phyloP scores from a whole-genome alignment of 1,140 invertebrate genomes.

The Leptinotarsa lineolata region DNA sequence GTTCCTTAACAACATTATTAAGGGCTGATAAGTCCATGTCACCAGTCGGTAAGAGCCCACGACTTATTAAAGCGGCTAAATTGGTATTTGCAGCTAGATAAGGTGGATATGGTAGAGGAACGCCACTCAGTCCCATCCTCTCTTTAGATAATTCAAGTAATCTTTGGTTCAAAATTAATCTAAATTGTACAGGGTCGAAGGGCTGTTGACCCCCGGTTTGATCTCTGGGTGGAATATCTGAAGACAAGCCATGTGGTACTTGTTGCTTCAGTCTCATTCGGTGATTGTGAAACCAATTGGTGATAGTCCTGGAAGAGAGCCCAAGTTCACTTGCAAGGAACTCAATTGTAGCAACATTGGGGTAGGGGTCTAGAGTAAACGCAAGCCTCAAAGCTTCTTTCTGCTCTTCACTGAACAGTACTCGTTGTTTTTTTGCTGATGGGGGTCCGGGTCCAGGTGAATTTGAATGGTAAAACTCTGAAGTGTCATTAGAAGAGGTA shows the following conservation, averaged over 20 bases:
- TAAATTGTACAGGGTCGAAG: slow-evolving; percentile 90
- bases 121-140: slow-evolving; percentile 72
- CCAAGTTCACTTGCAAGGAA: slow-evolving; percentile 89
- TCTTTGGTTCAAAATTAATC: slow-evolving; percentile 83
- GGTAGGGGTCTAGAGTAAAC: slow-evolving; percentile 94
- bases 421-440: slow-evolving; percentile 87
- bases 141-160: slow-evolving; percentile 84
- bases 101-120: slow-evolving; percentile 73
- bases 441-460: slow-evolving; percentile 76
- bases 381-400: slow-evolving; percentile 94
- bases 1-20: slow-evolving; percentile 71
- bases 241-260: slow-evolving; percentile 73
- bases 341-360: slow-evolving; percentile 93
- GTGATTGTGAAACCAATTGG: slow-evolving; percentile 97
- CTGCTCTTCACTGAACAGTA: slow-evolving; percentile 96
- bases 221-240: slow-evolving; percentile 71
- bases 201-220: slow-evolving; percentile 64
- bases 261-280: slow-evolving; percentile 95
- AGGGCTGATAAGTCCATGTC: slow-evolving; percentile 59
- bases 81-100: slow-evolving; percentile 76
- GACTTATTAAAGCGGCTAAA: slow-evolving; percentile 71
- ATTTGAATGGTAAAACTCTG: slow-evolving; percentile 86
- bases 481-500: slow-evolving; percentile 85
- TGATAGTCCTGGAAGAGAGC: slow-evolving; percentile 93
- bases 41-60: slow-evolving; percentile 63